phyloP scores from a whole-genome alignment of 2,888 invertebrate genomes.

The Nymphalis urticae region DNA sequence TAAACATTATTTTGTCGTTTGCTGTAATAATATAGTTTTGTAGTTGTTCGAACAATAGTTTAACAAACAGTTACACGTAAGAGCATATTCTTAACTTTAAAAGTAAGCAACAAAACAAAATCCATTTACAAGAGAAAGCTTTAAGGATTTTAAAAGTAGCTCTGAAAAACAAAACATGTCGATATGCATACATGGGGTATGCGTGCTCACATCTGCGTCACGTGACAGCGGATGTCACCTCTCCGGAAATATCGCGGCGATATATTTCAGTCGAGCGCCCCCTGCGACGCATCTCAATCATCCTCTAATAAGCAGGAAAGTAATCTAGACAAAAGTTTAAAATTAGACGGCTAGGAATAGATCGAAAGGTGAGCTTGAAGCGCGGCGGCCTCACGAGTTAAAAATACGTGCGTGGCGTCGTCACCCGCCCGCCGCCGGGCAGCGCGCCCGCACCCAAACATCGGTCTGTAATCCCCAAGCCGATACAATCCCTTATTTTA shows the following conservation, averaged over 20 bases:
- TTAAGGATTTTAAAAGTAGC: neutral
- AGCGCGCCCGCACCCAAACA: conserved; percentile 51
- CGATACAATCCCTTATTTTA: neutral
- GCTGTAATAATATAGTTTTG: neutral
- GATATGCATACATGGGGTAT: neutral
- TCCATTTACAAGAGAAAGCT: conserved; percentile 1
- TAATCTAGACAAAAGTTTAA: conserved; percentile 81
- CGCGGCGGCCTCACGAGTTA: conserved; percentile 74
- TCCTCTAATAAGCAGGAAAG: conserved; percentile 80
- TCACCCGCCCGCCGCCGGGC: conserved; percentile 48
- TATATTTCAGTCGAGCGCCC: conserved; percentile 73
- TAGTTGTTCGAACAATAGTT: neutral
- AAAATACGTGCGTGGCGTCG: conserved; percentile 66
- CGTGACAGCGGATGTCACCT: conserved; percentile 20
- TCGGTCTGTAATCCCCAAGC: conserved; percentile 35
- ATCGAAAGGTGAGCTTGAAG: conserved; percentile 78
- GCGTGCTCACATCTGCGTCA: conserved; percentile 10
- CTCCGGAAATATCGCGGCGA: conserved; percentile 61
- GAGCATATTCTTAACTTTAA: too few relatives aligned
- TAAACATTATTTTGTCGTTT: neutral
- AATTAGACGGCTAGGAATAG: conserved; percentile 74
- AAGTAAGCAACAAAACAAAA: neutral
- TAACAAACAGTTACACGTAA: too few relatives aligned
- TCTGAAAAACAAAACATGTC: neutral
- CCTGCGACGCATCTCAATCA: conserved; percentile 80